These are phyloP conservation scores for Cecidostiba fungosa DNA, from an alignment of 2,888 invertebrate species.

Conservation along the genomic window DNA sequence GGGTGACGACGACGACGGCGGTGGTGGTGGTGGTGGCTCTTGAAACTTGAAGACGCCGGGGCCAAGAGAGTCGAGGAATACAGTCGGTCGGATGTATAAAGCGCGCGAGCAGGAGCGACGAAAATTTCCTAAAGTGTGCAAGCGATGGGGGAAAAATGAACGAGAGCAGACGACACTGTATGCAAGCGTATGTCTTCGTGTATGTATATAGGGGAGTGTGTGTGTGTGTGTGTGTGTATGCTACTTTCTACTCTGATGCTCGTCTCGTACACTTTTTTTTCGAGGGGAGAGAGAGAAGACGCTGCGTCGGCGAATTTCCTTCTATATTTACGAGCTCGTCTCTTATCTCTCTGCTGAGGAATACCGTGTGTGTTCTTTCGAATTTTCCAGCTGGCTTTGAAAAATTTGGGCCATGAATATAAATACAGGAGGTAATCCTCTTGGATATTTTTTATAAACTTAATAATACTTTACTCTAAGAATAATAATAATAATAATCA, in stretches of 20 bases:
- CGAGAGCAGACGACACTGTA: neutral
- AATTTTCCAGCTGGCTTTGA: neutral
- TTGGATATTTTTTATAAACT: too few relatives aligned
- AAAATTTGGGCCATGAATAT: neutral
- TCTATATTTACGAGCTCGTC: neutral
- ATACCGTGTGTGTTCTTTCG: neutral
- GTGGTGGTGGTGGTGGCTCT: constrained; percentile 45
- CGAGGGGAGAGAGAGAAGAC: neutral
- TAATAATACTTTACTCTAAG: too few relatives aligned
- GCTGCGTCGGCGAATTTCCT: neutral
- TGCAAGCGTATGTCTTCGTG: neutral
- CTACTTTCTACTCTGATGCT: neutral
- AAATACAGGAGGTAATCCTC: neutral
- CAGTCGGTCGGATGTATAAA: constrained; percentile 61
- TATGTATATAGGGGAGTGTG: neutral
- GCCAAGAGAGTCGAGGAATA: constrained; percentile 25
- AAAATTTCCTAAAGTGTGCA: constrained; percentile 42
- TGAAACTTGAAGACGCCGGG: constrained; percentile 55
- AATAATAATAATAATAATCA: too few relatives aligned
- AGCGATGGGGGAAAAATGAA: constrained; percentile 25
- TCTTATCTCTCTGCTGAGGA: neutral
- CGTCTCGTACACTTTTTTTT: neutral
- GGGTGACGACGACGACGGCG: neutral
- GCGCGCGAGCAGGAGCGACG: constrained; percentile 68
- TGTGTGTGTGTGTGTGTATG: neutral